Evolutionary conservation across 2,113 vertebrate genomes (phyloP).

Genomic region (Coregonus clupeaformis): DNA sequence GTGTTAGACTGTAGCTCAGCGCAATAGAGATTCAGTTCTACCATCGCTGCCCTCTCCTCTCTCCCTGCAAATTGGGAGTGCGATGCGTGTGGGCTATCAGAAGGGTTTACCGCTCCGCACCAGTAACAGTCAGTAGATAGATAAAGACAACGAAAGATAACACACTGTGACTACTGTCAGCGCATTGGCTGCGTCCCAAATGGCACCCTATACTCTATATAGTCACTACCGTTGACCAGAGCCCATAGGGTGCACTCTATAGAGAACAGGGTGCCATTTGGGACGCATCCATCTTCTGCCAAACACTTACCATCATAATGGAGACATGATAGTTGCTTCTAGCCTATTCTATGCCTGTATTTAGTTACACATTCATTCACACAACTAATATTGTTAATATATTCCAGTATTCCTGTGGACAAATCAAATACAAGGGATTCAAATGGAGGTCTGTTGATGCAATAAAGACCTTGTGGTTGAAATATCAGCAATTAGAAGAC

Average conservation of each 20-base stretch:
- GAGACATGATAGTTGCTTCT: slow-evolving; percentile 28
- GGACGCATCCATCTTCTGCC: neutral
- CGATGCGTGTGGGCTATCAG: slow-evolving; percentile 28
- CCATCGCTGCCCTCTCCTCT: slow-evolving; percentile 24
- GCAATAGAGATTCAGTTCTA: slow-evolving; percentile 38
- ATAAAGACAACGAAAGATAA: slow-evolving; percentile 36
- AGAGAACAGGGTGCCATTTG: too few species aligned
- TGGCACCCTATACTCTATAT: too few species aligned
- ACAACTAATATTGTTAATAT: too few species aligned
- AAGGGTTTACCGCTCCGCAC: slow-evolving; percentile 33
- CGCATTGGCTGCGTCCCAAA: neutral
- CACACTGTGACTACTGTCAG: slow-evolving; percentile 25
- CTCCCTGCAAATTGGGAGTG: slow-evolving; percentile 45
- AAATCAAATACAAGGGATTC: neutral
- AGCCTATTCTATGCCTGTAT: neutral
- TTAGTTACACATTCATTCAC: slow-evolving; percentile 1
- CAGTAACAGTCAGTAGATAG: slow-evolving; percentile 27
- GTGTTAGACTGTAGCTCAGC: slow-evolving; percentile 39
- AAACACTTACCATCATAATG: slow-evolving; percentile 38
- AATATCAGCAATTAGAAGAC: neutral
- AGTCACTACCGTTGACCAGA: too few species aligned
- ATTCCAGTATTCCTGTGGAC: too few species aligned
- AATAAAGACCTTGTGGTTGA: neutral
- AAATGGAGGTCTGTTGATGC: neutral
- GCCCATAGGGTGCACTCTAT: too few species aligned